Conservation (phyloP, 2,113 vertebrate species). For the Notechis scutatus region DNA sequence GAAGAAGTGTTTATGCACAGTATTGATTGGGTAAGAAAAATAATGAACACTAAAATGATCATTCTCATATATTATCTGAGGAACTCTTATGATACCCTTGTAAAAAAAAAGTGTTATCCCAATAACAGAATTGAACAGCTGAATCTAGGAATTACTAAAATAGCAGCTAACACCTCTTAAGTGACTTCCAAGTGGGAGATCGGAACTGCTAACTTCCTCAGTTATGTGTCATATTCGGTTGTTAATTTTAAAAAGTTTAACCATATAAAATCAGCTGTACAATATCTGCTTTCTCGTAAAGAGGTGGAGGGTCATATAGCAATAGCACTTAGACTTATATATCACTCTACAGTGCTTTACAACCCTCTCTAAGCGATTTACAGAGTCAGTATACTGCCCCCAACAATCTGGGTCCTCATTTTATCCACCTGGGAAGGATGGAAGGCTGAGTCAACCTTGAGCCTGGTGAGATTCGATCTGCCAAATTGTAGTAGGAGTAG, state of each 20-base stretch:
- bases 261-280: not conserved
- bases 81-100: not conserved
- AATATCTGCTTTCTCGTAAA: not conserved
- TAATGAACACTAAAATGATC: not conserved
- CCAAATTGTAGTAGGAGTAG: too few species aligned
- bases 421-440: too few species aligned
- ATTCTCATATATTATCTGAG: not conserved
- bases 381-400: too few species aligned
- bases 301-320: not conserved
- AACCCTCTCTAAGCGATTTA: too few species aligned
- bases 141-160: not conserved
- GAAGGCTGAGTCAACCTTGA: too few species aligned
- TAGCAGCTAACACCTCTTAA: not conserved
- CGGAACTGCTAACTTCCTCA: not conserved
- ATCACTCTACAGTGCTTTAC: too few species aligned
- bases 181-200: not conserved
- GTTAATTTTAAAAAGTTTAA: not conserved
- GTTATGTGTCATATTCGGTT: not conserved
- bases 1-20: not conserved
- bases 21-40: not conserved
- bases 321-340: too few species aligned
- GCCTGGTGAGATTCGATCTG: too few species aligned
- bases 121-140: not conserved
- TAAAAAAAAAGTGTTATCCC: not conserved
- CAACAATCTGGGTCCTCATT: too few species aligned